These are phyloP conservation scores for Arbacia lixula DNA, from an alignment of 53 echinoderm and acorn worm genomes.

Conservation along the genomic window DNA sequence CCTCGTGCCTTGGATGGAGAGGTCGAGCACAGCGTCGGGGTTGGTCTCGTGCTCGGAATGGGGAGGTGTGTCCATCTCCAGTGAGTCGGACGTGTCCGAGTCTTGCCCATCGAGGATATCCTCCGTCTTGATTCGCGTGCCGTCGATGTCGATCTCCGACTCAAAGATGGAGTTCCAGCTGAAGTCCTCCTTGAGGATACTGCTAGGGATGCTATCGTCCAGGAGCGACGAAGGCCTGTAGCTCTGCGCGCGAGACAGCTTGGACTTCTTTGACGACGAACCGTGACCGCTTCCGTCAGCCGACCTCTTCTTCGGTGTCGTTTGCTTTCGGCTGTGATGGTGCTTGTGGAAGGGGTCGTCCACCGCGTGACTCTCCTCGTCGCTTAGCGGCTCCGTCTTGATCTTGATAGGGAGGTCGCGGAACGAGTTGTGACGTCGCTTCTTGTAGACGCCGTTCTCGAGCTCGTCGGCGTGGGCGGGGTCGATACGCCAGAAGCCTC, in stretches of 20 bases:
- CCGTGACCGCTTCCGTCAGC: slow-evolving; percentile 15
- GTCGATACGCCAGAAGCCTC: slow-evolving; percentile 98
- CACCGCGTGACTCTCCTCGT: slow-evolving; percentile 18
- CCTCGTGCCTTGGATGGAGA: slow-evolving; percentile 79
- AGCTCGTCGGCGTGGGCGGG: slow-evolving; percentile 92
- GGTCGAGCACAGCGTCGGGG: slow-evolving; percentile 65
- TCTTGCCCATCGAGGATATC: slow-evolving; percentile 74
- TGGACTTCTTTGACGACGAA: slow-evolving; percentile 7
- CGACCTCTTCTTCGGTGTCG: slow-evolving; percentile 64
- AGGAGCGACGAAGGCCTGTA: slow-evolving; percentile 59
- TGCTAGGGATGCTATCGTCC: slow-evolving; percentile 90
- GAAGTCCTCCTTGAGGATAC: slow-evolving; percentile 83
- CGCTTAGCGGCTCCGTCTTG: slow-evolving; percentile 73
- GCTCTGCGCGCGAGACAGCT: slow-evolving; percentile 48
- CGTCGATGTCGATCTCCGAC: slow-evolving; percentile 92
- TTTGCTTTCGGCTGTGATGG: slow-evolving; percentile 69
- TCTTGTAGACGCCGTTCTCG: slow-evolving; percentile 96
- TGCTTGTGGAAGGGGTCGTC: neutral
- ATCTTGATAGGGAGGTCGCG: slow-evolving; percentile 75
- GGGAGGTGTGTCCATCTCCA: slow-evolving; percentile 79
- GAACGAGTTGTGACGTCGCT: slow-evolving; percentile 76
- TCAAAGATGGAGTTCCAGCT: slow-evolving; percentile 95
- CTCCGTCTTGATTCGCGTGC: slow-evolving; percentile 89
- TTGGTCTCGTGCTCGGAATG: slow-evolving; percentile 60
- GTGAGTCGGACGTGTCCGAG: slow-evolving; percentile 58